Base-by-base conservation (phyloP, 2,113 vertebrate species). In the Dromaius novaehollandiae region DNA sequence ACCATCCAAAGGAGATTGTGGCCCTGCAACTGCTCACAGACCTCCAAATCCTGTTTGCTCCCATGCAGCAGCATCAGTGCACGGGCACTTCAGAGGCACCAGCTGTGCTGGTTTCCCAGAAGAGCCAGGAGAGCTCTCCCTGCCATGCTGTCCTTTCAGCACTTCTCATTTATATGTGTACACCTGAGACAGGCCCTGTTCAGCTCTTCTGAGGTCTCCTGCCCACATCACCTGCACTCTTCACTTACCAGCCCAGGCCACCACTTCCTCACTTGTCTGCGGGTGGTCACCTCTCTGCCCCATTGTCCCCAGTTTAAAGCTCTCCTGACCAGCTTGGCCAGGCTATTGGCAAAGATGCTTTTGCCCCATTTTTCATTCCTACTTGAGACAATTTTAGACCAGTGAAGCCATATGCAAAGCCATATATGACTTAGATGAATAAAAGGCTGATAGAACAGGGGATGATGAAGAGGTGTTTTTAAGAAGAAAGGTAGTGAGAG, bases 51-150 rank as follows among this genome's bases (percentile, higher is more conserved):
- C 24, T 11, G 14, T 48, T 48, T 42, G 3, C 6, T 24, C 17
- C 34, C 38, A 3, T 44, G 8, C 66, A 24, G 5, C 22, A 5
- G 9, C 63, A 26, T 56, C 25, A n/a, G 7, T 6, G 3, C 24
- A 3, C 13, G 44, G 19, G 34, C 48, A 40, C 63, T 73, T 53
- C 71, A 76, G 73, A 88, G 56, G 22, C 30, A 7, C 46, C 15
- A 12, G 11, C 14, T 7, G 4, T 5, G 58, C 13, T 22, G 38
- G 24, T 69, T 84, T 84, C 21, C 42, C 21, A 73, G 68, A 19
- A 44, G 2, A 40, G 42, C 3, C 40, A 5, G 8, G 28, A 82
- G 32, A 0, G 0, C 40, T 86, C 16, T 71, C 25, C 44, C 78
- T 8, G 0, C 26, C 74, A 19, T 32, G 6, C 48, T 32, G 34